Evolutionary conservation across 2,797 vertebrate genomes (phyloP).

Genomic region (Manis pentadactyla): DNA sequence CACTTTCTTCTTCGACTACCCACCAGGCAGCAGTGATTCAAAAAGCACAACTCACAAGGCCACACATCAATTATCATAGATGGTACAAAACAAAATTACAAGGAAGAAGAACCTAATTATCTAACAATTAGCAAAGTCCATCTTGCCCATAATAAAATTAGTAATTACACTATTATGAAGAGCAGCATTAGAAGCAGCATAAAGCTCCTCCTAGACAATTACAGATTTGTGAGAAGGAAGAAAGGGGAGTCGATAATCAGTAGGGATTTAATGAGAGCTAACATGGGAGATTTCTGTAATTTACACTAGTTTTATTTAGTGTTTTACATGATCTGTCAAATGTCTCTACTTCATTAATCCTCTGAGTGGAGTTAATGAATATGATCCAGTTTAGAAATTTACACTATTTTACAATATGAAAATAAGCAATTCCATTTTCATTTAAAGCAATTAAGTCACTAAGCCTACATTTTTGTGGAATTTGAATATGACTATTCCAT

Average conservation of each 20-base stretch:
- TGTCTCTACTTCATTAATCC: constrained; percentile 22
- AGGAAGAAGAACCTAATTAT: neutral
- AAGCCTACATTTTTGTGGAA: constrained; percentile 31
- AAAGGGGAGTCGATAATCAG: neutral
- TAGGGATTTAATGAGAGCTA: constrained; percentile 25
- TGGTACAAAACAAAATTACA: neutral
- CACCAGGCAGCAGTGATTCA: neutral
- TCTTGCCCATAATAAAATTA: neutral
- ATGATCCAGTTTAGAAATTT: constrained; percentile 36
- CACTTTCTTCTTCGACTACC: neutral
- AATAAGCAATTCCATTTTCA: constrained; percentile 47
- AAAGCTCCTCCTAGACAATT: constrained; percentile 16
- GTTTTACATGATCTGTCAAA: neutral
- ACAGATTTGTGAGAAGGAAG: neutral
- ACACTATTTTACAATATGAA: neutral
- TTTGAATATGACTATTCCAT: neutral
- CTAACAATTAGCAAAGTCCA: constrained; percentile 18
- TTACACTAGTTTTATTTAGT: constrained; percentile 45
- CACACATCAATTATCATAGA: neutral
- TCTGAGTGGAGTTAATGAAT: constrained; percentile 34
- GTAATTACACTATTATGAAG: neutral
- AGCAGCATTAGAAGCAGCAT: neutral
- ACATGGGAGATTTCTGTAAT: neutral
- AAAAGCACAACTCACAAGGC: neutral
- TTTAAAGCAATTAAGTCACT: constrained; percentile 15